Evolutionary conservation across 2,797 vertebrate species (phyloP).

Genomic region (Melanotaenia pygmaea): DNA sequence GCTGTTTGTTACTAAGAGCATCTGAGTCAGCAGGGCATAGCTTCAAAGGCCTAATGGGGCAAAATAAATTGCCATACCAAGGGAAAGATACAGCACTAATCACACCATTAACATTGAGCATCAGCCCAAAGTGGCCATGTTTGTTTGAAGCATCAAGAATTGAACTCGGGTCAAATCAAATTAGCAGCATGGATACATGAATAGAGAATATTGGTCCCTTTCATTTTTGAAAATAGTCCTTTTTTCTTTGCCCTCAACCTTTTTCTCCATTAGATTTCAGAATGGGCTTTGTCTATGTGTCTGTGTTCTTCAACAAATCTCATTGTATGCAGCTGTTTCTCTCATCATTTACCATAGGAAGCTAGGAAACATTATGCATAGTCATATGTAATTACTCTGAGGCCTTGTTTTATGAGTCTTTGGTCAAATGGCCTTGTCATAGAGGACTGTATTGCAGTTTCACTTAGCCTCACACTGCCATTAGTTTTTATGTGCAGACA

Average conservation of each 20-base stretch:
- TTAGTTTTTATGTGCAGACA: slow-evolving; percentile 68
- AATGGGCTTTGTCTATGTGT: slow-evolving; percentile 15
- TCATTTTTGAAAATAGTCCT: slow-evolving; percentile 41
- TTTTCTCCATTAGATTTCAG: slow-evolving; percentile 28
- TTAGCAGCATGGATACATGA: slow-evolving; percentile 59
- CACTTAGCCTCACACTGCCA: slow-evolving; percentile 65
- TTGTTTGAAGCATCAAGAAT: slow-evolving; percentile 73
- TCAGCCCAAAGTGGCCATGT: slow-evolving; percentile 71
- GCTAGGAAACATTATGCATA: slow-evolving; percentile 41
- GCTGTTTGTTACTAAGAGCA: slow-evolving; percentile 81
- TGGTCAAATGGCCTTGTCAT: slow-evolving; percentile 60
- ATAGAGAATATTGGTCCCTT: slow-evolving; percentile 29
- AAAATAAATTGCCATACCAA: slow-evolving; percentile 78
- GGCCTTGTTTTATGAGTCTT: slow-evolving; percentile 63
- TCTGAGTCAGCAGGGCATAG: slow-evolving; percentile 81
- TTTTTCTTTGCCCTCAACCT: slow-evolving; percentile 24
- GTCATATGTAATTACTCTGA: slow-evolving; percentile 63
- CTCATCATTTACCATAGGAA: slow-evolving; percentile 24
- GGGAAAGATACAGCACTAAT: slow-evolving; percentile 78
- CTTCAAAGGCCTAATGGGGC: slow-evolving; percentile 79
- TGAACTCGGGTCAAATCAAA: slow-evolving; percentile 74
- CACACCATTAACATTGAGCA: slow-evolving; percentile 80
- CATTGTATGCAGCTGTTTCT: slow-evolving; percentile 11
- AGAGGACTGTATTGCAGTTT: slow-evolving; percentile 57
- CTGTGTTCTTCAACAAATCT: slow-evolving; percentile 42